Conservation (phyloP, 2,888 invertebrate species). For the Hydraecia micacea region DNA sequence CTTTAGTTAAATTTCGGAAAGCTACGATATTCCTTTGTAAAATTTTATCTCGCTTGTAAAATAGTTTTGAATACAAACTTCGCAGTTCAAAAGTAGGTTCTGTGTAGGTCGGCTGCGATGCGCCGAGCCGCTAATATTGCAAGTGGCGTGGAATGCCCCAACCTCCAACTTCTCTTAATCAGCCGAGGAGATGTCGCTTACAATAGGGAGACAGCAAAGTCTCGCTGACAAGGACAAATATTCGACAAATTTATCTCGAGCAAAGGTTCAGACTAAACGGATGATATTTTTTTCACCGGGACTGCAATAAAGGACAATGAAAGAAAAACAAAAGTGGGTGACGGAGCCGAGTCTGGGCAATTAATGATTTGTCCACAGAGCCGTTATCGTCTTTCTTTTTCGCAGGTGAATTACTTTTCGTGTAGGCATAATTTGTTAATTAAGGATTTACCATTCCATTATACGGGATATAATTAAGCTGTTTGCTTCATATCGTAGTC, state of each 20-base stretch:
- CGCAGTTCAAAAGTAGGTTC: conserved; percentile 49
- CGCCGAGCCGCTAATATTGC: conserved; percentile 68
- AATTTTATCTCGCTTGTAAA: conserved; percentile 52
- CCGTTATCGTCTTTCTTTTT: conserved; percentile 1
- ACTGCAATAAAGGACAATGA: conserved; percentile 52
- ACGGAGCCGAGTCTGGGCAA: conserved; percentile 36
- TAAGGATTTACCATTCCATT: conserved; percentile 31
- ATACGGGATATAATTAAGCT: conserved; percentile 30
- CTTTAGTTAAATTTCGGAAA: conserved; percentile 43
- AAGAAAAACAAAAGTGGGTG: conserved; percentile 54
- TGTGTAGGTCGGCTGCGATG: conserved; percentile 51
- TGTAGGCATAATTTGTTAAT: conserved; percentile 28
- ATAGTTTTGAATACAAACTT: conserved; percentile 52
- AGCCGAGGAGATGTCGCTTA: conserved; percentile 65
- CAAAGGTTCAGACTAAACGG: conserved; percentile 55
- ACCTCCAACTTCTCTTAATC: conserved; percentile 71
- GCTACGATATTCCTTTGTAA: conserved; percentile 50
- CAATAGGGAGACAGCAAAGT: conserved; percentile 60
- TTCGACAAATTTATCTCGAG: conserved; percentile 60
- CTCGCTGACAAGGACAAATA: conserved; percentile 61
- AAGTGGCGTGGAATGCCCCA: conserved; percentile 67
- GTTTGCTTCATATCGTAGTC: conserved; percentile 46
- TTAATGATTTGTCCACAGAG: conserved; percentile 51
- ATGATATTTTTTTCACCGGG: conserved; percentile 53
- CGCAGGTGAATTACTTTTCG: conserved; percentile 26